These are phyloP conservation scores for Conus canariensis DNA, from an alignment of 2,888 invertebrate genomes.

Conservation along the genomic window DNA sequence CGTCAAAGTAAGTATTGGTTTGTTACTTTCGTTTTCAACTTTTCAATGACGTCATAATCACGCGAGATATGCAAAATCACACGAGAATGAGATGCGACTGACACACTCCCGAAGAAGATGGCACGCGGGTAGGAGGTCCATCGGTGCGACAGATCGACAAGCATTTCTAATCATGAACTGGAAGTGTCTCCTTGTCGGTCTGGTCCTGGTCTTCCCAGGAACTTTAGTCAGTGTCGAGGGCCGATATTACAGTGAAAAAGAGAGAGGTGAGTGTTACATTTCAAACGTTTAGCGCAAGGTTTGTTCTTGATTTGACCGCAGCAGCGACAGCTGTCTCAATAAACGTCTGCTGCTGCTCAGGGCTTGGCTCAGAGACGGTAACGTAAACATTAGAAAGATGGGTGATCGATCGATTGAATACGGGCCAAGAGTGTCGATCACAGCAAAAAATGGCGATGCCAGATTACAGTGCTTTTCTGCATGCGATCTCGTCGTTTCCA, in stretches of 20 bases:
- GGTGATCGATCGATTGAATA: neutral
- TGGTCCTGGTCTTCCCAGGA: slow-evolving; percentile 44
- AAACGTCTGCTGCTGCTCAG: neutral
- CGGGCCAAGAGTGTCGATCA: neutral
- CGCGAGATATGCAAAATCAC: slow-evolving; percentile 41
- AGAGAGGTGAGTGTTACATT: slow-evolving; percentile 3
- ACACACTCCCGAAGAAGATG: slow-evolving; percentile 42
- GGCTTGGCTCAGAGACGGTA: neutral
- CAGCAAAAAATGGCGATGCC: neutral
- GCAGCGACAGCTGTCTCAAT: neutral
- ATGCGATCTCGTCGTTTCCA: no score
- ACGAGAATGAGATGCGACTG: slow-evolving; percentile 49
- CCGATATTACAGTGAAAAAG: slow-evolving; percentile 31
- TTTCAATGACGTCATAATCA: slow-evolving; percentile 53
- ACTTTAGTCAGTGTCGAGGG: slow-evolving; percentile 42
- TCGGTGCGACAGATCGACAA: slow-evolving; percentile 33
- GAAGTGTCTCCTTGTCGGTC: slow-evolving; percentile 45
- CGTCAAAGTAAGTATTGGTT: no score
- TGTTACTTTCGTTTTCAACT: slow-evolving; percentile 26
- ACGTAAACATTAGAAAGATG: neutral
- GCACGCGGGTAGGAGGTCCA: slow-evolving; percentile 35
- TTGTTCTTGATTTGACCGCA: neutral
- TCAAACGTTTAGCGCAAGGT: neutral
- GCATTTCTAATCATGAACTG: slow-evolving; percentile 41
- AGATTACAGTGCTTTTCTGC: no score